These are phyloP conservation scores for Pao palembangensis DNA, from an alignment of 2,113 vertebrate genomes.

Conservation along the genomic window DNA sequence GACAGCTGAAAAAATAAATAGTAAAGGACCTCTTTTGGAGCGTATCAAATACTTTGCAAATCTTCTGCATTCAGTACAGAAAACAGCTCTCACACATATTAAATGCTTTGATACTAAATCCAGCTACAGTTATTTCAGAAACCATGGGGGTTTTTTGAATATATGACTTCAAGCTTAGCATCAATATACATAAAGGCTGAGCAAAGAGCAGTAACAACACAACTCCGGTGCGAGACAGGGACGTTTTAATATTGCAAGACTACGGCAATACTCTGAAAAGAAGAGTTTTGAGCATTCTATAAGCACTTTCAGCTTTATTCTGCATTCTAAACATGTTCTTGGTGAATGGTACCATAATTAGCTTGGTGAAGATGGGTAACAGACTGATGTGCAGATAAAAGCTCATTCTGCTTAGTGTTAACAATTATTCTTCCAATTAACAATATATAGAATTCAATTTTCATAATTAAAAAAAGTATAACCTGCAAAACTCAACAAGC, in stretches of 20 bases:
- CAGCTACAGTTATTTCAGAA: not conserved
- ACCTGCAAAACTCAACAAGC: no score
- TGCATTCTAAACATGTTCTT: no score
- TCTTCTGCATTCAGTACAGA: conserved; percentile 29
- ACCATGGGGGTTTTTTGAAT: not conserved
- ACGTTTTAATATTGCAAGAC: conserved; percentile 12
- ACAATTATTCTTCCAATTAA: no score
- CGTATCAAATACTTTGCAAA: conserved; percentile 24
- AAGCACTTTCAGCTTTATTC: no score
- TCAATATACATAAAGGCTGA: not conserved
- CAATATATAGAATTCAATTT: no score
- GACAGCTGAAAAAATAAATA: not conserved
- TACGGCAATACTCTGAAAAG: not conserved
- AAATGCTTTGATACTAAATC: not conserved
- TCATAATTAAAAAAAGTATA: no score
- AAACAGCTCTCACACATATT: conserved; percentile 8
- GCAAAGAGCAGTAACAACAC: conserved; percentile 14
- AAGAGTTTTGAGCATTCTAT: no score
- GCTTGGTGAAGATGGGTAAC: no score
- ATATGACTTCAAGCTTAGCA: conserved; percentile 20
- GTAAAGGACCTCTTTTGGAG: conserved; percentile 4
- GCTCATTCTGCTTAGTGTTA: no score
- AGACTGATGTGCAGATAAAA: no score
- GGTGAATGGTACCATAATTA: no score
- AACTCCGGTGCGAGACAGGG: conserved; percentile 44